Percentiles rank a stretch among this genome's conserved stretches.
These are phyloP conservation scores for Macrotus californicus DNA, from an alignment of 2,113 vertebrate species.

Conservation along the genomic window DNA sequence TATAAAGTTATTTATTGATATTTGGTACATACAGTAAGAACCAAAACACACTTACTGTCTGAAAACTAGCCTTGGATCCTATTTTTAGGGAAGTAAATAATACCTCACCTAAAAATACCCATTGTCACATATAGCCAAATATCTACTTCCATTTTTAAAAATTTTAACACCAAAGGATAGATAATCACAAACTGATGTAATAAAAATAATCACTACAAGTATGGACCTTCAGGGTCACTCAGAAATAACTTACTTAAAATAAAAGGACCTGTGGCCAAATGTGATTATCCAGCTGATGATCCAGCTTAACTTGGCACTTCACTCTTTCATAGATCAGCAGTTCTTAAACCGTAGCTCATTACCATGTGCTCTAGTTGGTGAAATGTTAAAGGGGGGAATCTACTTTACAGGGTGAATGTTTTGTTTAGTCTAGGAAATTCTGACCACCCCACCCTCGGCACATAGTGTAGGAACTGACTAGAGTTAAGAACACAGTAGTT, in stretches of 20 bases:
- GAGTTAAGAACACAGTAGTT: background rate
- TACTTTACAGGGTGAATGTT: background rate
- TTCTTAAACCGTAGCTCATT: background rate
- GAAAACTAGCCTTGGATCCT: background rate
- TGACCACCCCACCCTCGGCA: background rate
- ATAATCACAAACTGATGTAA: background rate
- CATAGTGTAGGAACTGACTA: background rate
- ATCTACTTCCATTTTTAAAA: background rate
- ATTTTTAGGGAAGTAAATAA: background rate
- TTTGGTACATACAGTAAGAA: background rate
- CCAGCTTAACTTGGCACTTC: background rate
- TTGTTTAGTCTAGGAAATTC: background rate
- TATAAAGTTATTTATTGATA: background rate
- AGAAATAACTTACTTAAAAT: background rate
- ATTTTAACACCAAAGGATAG: background rate
- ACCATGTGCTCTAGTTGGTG: background rate
- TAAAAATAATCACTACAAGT: background rate
- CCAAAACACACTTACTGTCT: background rate
- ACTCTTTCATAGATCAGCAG: background rate
- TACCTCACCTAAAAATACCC: background rate
- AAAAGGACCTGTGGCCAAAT: background rate
- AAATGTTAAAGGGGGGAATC: background rate
- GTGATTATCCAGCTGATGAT: background rate
- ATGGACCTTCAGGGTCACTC: background rate
- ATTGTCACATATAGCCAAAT: background rate